Base-by-base conservation (phyloP, 2,888 invertebrate species). In the Diadromus collaris region DNA sequence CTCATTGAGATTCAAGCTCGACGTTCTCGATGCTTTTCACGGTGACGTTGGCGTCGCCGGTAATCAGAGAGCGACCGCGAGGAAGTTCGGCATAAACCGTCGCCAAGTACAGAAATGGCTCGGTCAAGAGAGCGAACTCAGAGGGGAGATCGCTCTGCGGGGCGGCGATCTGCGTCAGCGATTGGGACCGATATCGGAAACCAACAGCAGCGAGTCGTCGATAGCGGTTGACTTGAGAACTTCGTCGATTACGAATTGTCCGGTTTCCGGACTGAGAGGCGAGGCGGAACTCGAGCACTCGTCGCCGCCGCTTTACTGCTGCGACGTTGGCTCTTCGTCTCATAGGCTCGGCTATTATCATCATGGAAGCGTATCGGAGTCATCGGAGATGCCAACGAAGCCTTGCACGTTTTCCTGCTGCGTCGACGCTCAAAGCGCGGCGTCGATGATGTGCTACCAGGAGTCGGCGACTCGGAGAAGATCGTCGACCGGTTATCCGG, bases 71-170 rank as follows among this genome's bases (percentile, higher is more conserved):
- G 92, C 92, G 44, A 92, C 92, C 2, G 92, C 92, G 5, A 89
- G 92, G 61, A 92, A 92, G 83, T 92, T 91, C 81, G 91, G 91
- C 72, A 92, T 92, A 70, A 92, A 92, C 83, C 89, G 92, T 7
- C 89, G 92, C 16, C 92, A 92, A 85, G 92, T 92, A 38, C 92
- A 92, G 80, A 92, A 92, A 83, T 92, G 92, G 92, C 84, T 92
- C 2, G 90, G 91, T 13, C 91, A 92, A 79, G 92, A 92, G 79
- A 82, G 84, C 10, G 89, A 91, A 9, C 86, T 92, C 2, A 86
- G 91, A 9, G 89, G 89, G 19, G 91, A 91, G 77, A 88, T 89
- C 19, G 85, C 86, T 0, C 83, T 88, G 3, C 83, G 89, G 10
- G 88, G 88, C 24, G 90, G 89, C 4, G 85, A 88, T 56, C 64